phyloP scores from a whole-genome alignment of 2,113 vertebrate species.

The Rattus rattus region DNA sequence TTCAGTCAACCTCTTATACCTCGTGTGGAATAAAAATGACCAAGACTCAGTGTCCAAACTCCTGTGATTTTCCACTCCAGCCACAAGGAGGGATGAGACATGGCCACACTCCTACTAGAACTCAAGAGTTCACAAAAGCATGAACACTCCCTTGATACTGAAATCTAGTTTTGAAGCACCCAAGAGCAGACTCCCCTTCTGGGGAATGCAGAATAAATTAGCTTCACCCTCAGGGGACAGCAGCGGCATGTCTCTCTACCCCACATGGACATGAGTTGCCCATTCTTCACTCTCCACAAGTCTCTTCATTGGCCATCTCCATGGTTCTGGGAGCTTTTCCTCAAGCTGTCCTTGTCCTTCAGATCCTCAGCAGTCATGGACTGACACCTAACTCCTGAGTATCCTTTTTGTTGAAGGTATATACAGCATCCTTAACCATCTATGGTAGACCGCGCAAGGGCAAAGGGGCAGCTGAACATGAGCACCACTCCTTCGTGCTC shows the following conservation, averaged over 20 bases:
- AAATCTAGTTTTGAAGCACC: neutral
- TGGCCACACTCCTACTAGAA: rapidly evolving
- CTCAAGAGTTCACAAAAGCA: no score
- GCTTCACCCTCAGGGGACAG: neutral
- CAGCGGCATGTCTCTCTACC: neutral
- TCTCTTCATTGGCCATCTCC: neutral
- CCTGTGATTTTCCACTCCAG: neutral
- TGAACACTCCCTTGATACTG: neutral
- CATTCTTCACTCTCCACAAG: neutral
- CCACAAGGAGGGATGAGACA: neutral
- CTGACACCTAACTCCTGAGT: neutral
- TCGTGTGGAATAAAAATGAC: neutral
- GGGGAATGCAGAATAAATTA: neutral
- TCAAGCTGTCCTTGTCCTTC: neutral
- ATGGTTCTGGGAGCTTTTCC: neutral
- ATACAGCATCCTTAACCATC: rapidly evolving
- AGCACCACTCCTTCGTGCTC: rapidly evolving
- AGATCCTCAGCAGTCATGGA: neutral
- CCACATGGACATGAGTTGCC: rapidly evolving
- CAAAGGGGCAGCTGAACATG: neutral
- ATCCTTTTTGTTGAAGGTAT: neutral
- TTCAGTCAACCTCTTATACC: neutral
- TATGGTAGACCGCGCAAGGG: rapidly evolving
- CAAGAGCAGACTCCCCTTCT: neutral
- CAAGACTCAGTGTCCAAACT: neutral